Percentiles rank a stretch among this genome's conserved stretches.
These are phyloP conservation scores for Bradynema listronoti DNA, from an alignment of 1,140 invertebrate genomes.

Conservation along the genomic window DNA sequence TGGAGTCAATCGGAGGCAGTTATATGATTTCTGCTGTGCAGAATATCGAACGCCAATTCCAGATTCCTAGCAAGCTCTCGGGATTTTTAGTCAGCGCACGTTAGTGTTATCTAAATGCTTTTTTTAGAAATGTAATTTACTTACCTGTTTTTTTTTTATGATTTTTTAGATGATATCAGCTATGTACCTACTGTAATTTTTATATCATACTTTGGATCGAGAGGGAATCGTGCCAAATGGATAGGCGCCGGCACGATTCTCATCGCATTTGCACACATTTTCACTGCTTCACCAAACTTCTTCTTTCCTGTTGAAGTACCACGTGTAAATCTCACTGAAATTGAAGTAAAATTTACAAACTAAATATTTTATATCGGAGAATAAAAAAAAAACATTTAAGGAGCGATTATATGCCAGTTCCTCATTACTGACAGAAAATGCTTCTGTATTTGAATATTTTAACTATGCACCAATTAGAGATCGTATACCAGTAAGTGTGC, in stretches of 20 bases:
- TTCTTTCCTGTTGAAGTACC: slow-evolving; percentile 43
- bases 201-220: slow-evolving; percentile 51
- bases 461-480: slow-evolving; percentile 46
- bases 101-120: neutral
- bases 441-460: slow-evolving; percentile 35
- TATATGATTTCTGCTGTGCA: slow-evolving; percentile 33
- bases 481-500: slow-evolving; percentile 31
- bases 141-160: neutral
- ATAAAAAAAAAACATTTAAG: slow-evolving; percentile 15
- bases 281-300: slow-evolving; percentile 42
- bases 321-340: slow-evolving; percentile 44
- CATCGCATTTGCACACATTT: slow-evolving; percentile 48
- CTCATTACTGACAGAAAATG: slow-evolving; percentile 29
- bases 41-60: slow-evolving; percentile 55
- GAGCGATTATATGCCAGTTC: slow-evolving; percentile 8
- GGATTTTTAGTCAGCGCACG: slow-evolving; percentile 51
- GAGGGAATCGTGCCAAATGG: slow-evolving; percentile 53
- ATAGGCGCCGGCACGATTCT: slow-evolving; percentile 51
- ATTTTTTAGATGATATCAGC: slow-evolving; percentile 48
- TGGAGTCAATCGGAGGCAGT: slow-evolving; percentile 31
- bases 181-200: slow-evolving; percentile 57
- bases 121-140: neutral
- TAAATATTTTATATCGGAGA: slow-evolving; percentile 12
- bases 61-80: slow-evolving; percentile 51
- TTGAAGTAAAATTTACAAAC: slow-evolving; percentile 30